Base-by-base conservation (phyloP, 2,888 invertebrate species). In the Calameuta pallipes region DNA sequence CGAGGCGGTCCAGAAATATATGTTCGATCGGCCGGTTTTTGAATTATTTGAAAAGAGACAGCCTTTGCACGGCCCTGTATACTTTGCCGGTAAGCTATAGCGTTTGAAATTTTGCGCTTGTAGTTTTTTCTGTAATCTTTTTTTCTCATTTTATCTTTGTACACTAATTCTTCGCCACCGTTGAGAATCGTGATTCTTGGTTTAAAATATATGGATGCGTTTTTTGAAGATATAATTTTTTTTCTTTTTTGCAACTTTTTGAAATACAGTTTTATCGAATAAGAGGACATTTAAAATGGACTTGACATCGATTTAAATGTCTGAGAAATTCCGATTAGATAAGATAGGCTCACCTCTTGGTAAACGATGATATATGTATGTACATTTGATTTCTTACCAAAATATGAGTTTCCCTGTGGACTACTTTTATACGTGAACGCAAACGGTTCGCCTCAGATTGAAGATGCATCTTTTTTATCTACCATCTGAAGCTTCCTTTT, bases 21-120 rank as follows among this genome's bases (percentile, higher is more conserved):
- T 90, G 90, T 91, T 91, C 91, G 90, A 91, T 91, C 91, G 90
- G 90, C 88, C 89, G 89, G 89, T 91, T 91, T 91, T 91, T 91
- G 90, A 91, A 91, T 91, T 91, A 91, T 91, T 91, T 90, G 91
- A 91, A 91, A 91, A 91, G 91, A 91, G 91, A 91, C 89, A 89
- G 91, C 36, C 74, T 74, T 74, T 30, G 36, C 30, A 23, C 33
- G 30, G 71, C 56, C 56, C 56, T 56, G 56, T 71, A 71, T 71
- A 71, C 71, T 71, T 71, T 71, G 15, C 33, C 31, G 30, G 31
- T 71, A 33, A 35, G 71, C 71, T 84, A 87, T 88, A 87, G 88
- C 88, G 88, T 84, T 89, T 89, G 56, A 56, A 56, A 86, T 86
- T 86, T 85, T 84, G 83, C 84, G 85, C 85, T 80, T 77, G 76